These are phyloP conservation scores for Zaprionus taronus DNA, from an alignment of 1,140 invertebrate genomes.

Conservation along the genomic window DNA sequence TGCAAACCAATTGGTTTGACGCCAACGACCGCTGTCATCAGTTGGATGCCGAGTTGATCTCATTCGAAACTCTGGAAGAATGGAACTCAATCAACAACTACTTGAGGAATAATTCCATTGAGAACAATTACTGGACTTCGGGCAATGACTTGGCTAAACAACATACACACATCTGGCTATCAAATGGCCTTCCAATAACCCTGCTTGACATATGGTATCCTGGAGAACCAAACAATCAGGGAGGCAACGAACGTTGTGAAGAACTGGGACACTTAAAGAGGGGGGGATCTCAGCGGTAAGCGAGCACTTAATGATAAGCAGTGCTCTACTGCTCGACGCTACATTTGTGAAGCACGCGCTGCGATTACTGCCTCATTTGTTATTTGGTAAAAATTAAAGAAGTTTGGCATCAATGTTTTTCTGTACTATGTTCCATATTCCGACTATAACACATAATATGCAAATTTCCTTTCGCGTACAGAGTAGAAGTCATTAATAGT, in stretches of 20 bases:
- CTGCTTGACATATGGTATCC: background rate
- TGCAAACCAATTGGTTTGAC: background rate
- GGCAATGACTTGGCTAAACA: constrained; percentile 1
- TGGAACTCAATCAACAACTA: background rate
- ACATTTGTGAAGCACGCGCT: constrained; percentile 49
- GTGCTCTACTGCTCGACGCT: background rate
- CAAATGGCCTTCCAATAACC: background rate
- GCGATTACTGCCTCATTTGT: constrained; percentile 58
- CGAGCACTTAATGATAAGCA: background rate
- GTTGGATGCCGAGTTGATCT: background rate
- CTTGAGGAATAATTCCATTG: background rate
- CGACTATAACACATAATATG: too few species aligned
- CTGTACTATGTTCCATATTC: too few species aligned
- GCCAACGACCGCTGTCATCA: background rate
- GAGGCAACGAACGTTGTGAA: constrained; percentile 1
- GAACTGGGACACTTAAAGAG: background rate
- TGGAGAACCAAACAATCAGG: background rate
- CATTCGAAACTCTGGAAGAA: background rate
- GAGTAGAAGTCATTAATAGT: constrained; percentile 4
- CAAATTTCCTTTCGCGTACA: background rate
- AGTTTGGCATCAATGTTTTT: too few species aligned
- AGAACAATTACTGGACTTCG: background rate
- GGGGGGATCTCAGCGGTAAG: background rate
- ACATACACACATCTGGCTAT: background rate
- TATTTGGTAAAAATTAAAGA: constrained; percentile 15